Base-by-base conservation (phyloP, 2,113 vertebrate genomes). In the Ciconia boyciana region DNA sequence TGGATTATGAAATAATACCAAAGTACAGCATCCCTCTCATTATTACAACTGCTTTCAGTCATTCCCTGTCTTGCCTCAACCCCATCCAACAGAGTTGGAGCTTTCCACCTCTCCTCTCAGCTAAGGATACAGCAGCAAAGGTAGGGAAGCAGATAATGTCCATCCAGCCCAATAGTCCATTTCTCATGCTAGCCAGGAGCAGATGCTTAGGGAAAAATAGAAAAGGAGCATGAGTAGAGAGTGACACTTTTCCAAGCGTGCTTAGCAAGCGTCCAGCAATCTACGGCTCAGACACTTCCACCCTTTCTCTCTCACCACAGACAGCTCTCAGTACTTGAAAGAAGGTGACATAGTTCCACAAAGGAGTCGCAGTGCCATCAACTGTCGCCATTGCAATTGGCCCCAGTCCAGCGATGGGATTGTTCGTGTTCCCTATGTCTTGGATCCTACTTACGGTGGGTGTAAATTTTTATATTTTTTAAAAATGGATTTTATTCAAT, bases 401-500 rank as follows among this genome's bases (percentile, higher is more conserved):
- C 98, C 98, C 16, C 98, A 98, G 94, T 98, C 98, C 18, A 95
- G 98, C 0, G 98, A 99, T 76, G 99, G 99, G 61, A 98, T 98
- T 82, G 98, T 99, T 79, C 98, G 98, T 19, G 88, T 99, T 6
- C 98, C 99, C 6, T 99, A 97, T 68, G 97, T 96, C 25, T 39
- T 99, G 51, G 99, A 98, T 74, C 97, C 98, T 43, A 7, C 98
- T 22, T 99, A 99, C 4, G 98, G 99, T 99, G 93, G 36, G 97
- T 94, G 26, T 28, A 16, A 46, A 68, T 41, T 29, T 31, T 1
- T 1, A 3, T 48, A 13, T 14, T 44, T n/a, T 21, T 48, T 9
- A 7, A 1, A 48, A 2, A 55, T 36, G 5, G 3, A 52, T 84
- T 62, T 83, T 58, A 21, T 62, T 26, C n/a, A 36, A 17, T 65